These are phyloP conservation scores for Nothoprocta pentlandii DNA, from an alignment of 2,113 vertebrate genomes.

Conservation along the genomic window DNA sequence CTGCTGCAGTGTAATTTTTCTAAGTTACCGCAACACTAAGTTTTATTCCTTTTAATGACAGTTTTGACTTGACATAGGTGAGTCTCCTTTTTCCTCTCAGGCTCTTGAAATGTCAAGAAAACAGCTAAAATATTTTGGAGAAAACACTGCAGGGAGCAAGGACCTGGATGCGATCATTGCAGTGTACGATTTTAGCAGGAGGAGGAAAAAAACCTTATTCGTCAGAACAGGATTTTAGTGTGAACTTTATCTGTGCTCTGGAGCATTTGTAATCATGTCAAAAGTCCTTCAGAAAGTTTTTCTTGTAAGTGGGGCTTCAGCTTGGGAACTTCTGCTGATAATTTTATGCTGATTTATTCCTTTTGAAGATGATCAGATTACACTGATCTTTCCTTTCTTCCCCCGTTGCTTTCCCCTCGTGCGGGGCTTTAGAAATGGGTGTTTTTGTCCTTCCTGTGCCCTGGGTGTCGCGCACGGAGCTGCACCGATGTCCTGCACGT, in stretches of 20 bases:
- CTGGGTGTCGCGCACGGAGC: background rate
- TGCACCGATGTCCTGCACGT: background rate
- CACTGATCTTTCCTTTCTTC: slow-evolving; percentile 14
- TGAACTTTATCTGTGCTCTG: background rate
- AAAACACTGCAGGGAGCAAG: background rate
- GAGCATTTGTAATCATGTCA: background rate
- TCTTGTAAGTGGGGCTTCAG: slow-evolving; percentile 13
- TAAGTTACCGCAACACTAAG: background rate
- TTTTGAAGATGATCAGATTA: slow-evolving; percentile 25
- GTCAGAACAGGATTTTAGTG: background rate
- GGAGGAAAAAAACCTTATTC: background rate
- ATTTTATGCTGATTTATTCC: slow-evolving; percentile 65
- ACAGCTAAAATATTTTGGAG: background rate
- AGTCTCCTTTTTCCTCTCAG: background rate
- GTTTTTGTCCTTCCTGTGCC: slow-evolving; percentile 28
- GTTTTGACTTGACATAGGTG: background rate
- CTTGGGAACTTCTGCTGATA: slow-evolving; percentile 10
- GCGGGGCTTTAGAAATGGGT: background rate
- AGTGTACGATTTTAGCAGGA: background rate
- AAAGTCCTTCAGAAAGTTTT: slow-evolving; percentile 6
- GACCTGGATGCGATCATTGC: background rate
- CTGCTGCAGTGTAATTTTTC: slow-evolving; percentile 14
- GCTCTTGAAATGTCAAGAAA: background rate
- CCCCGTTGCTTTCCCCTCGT: background rate
- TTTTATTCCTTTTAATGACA: slow-evolving; percentile 15